Evolutionary conservation across 2,888 invertebrate species (phyloP).

Genomic region (Ceratothoa steindachneri): DNA sequence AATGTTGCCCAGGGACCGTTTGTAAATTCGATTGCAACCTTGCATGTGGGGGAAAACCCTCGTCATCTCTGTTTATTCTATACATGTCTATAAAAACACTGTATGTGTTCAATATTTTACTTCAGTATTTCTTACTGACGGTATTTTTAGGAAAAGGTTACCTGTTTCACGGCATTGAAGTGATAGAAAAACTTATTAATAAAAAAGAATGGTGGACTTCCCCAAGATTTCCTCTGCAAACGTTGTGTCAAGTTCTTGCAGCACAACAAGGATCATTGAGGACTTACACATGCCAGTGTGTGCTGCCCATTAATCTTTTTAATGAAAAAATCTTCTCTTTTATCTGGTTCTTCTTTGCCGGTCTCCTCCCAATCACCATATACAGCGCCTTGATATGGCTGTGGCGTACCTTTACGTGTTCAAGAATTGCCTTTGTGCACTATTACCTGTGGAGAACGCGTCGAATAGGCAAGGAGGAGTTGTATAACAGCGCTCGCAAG

Average conservation of each 20-base stretch:
- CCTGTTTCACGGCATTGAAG: constrained; percentile 51
- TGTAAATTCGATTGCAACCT: constrained; percentile 46
- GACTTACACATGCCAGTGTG: constrained; percentile 52
- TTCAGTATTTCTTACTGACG: constrained; percentile 53
- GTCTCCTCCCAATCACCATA: constrained; percentile 51
- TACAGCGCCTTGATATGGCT: constrained; percentile 50
- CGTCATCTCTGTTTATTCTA: constrained; percentile 51
- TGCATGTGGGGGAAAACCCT: constrained; percentile 48
- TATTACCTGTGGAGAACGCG: constrained; percentile 53
- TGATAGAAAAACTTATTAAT: constrained; percentile 50
- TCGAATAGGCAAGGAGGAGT: constrained; percentile 55
- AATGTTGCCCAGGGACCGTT: constrained; percentile 49
- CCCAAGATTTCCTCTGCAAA: constrained; percentile 54
- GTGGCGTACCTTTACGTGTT: constrained; percentile 50
- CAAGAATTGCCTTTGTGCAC: constrained; percentile 53
- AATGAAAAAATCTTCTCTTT: constrained; percentile 53
- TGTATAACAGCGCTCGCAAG: constrained; percentile 52
- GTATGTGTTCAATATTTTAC: constrained; percentile 53
- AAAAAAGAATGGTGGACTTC: constrained; percentile 53
- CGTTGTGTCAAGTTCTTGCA: constrained; percentile 53
- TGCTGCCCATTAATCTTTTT: constrained; percentile 52
- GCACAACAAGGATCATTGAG: constrained; percentile 51
- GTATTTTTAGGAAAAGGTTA: constrained; percentile 53
- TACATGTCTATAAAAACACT: constrained; percentile 53
- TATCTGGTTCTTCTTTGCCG: constrained; percentile 53